Conservation (phyloP, 2,113 vertebrate genomes). For the Puntigrus tetrazona region DNA sequence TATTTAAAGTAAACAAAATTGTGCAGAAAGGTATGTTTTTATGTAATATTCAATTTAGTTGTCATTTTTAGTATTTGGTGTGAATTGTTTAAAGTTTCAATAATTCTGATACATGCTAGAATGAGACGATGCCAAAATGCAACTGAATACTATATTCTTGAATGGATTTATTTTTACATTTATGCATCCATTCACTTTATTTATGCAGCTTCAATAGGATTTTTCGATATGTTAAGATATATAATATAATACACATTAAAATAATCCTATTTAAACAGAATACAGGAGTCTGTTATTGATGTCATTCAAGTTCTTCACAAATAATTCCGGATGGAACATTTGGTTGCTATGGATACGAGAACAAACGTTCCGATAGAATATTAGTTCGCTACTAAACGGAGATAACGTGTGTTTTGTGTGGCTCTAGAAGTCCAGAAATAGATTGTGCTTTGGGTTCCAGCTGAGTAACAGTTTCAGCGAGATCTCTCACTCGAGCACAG, state of each 20-base stretch:
- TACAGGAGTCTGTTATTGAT: background rate
- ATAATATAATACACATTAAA: no score
- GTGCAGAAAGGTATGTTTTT: no score
- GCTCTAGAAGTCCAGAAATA: conserved; percentile 10
- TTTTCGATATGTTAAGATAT: no score
- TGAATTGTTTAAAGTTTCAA: no score
- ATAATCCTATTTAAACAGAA: background rate
- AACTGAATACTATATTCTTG: no score
- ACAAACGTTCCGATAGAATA: background rate
- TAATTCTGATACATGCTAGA: no score
- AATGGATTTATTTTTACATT: no score
- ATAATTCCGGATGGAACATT: background rate
- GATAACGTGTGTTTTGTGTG: background rate
- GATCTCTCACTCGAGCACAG: conserved; percentile 8
- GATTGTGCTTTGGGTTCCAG: conserved; percentile 12
- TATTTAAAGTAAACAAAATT: background rate
- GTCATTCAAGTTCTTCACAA: background rate
- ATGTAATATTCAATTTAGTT: no score
- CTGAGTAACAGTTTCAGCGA: conserved; percentile 21
- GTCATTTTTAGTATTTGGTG: no score
- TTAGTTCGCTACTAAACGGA: background rate
- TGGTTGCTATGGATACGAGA: background rate
- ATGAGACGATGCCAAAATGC: no score
- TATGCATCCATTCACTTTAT: no score
- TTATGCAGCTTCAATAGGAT: no score